Conservation (phyloP, 2,888 invertebrate species). For the Dexiosoma caninum region DNA sequence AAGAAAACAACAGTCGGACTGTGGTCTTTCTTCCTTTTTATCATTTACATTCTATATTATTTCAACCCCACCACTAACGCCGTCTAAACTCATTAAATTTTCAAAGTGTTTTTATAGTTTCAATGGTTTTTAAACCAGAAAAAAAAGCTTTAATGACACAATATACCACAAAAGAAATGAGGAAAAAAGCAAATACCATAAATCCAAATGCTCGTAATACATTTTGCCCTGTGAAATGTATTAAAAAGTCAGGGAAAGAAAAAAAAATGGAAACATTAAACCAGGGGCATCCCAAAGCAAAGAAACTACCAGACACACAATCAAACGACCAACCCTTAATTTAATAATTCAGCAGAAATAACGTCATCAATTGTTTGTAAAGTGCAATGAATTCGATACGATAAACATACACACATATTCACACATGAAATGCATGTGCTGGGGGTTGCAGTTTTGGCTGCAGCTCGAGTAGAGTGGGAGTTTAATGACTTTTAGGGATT, state of each 20-base stretch:
- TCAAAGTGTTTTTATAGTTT: constrained; percentile 41
- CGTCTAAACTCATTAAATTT: constrained; percentile 47
- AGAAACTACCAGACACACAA: neutral
- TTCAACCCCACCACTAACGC: constrained; percentile 8
- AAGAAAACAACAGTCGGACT: constrained; percentile 1
- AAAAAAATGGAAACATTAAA: constrained; percentile 20
- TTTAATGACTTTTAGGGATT: constrained; percentile 27
- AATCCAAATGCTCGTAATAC: constrained; percentile 30
- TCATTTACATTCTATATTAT: constrained; percentile 3
- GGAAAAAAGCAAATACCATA: constrained; percentile 3
- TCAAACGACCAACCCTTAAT: constrained; percentile 42
- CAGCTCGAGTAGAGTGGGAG: neutral
- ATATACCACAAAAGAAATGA: constrained; percentile 8
- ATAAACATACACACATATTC: neutral
- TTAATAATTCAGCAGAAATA: constrained; percentile 44
- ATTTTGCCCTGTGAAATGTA: constrained; percentile 8
- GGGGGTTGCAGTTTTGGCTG: constrained; percentile 2
- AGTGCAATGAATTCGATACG: constrained; percentile 58
- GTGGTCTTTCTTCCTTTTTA: neutral
- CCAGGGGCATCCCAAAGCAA: constrained; percentile 5
- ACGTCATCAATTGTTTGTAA: constrained; percentile 58
- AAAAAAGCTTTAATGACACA: constrained; percentile 33
- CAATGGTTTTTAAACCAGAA: neutral
- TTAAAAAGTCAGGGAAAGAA: neutral
- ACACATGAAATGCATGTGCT: neutral